Evolutionary conservation across 2,888 invertebrate species (phyloP).

Genomic region (Rhorus exstirpatorius): DNA sequence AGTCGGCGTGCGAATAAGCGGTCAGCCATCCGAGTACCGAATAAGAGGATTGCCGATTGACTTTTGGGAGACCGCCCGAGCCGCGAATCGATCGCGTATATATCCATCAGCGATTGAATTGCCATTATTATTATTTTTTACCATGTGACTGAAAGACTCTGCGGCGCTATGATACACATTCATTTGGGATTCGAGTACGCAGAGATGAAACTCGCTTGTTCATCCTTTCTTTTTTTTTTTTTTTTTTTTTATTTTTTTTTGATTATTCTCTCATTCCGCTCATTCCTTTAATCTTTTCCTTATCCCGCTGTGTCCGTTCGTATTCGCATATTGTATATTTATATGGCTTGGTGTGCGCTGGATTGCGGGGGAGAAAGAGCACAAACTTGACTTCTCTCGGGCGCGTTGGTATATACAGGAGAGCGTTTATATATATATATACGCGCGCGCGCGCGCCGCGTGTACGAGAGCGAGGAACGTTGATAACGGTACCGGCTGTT

Average conservation of each 20-base stretch:
- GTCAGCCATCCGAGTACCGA: no score
- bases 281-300: slow-evolving; percentile 7
- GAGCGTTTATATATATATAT: no score
- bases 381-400: slow-evolving; percentile 17
- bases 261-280: background rate
- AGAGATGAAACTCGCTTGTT: background rate
- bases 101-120: no score
- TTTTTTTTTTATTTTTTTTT: no score
- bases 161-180: no score
- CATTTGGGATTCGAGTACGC: background rate
- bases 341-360: slow-evolving; percentile 1
- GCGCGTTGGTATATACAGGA: no score
- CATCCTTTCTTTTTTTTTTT: slow-evolving; percentile 3
- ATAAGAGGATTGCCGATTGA: no score
- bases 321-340: slow-evolving; percentile 40
- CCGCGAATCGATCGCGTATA: no score
- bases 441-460: slow-evolving; percentile 39
- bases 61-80: no score
- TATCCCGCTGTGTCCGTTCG: slow-evolving; percentile 13
- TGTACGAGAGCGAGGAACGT: slow-evolving; percentile 55
- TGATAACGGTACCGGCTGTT: slow-evolving; percentile 85
- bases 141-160: no score
- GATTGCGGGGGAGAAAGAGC: slow-evolving; percentile 38
- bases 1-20: no score
- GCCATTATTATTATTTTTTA: no score